These are phyloP conservation scores for Protomyctophum bolini DNA, from an alignment of 2,113 vertebrate species.

Conservation along the genomic window DNA sequence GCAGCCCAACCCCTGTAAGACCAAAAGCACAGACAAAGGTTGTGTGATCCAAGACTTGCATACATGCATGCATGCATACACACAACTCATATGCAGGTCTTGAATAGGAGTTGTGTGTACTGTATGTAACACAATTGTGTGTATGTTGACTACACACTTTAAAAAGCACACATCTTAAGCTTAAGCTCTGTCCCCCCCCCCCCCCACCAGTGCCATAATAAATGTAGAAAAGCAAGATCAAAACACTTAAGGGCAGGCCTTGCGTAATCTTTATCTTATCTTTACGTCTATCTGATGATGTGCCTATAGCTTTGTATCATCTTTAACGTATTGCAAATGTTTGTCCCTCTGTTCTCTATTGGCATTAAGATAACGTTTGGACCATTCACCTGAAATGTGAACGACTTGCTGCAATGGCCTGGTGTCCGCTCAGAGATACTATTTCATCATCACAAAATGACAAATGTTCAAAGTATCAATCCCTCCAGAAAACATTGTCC, in stretches of 20 bases:
- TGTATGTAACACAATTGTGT: no score
- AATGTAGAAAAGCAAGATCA: no score
- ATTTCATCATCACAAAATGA: background rate
- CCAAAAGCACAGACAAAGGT: no score
- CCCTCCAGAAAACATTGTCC: background rate
- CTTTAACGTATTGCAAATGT: background rate
- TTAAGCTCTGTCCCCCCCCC: no score
- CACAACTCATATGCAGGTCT: no score
- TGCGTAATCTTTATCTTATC: background rate
- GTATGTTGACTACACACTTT: no score
- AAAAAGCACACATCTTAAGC: no score
- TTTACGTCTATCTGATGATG: background rate
- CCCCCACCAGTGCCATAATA: no score
- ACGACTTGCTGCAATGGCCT: background rate
- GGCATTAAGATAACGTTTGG: slow-evolving; percentile 19
- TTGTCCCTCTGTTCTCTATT: background rate
- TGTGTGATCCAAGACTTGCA: no score
- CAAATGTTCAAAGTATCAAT: slow-evolving; percentile 6
- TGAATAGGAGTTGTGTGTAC: no score
- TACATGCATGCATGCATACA: background rate
- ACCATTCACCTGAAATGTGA: background rate
- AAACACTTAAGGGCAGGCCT: background rate
- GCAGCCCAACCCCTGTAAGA: background rate
- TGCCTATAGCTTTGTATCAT: background rate
- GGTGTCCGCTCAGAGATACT: background rate